phyloP scores from a whole-genome alignment of 2,113 vertebrate species.

The Cavia aperea region DNA sequence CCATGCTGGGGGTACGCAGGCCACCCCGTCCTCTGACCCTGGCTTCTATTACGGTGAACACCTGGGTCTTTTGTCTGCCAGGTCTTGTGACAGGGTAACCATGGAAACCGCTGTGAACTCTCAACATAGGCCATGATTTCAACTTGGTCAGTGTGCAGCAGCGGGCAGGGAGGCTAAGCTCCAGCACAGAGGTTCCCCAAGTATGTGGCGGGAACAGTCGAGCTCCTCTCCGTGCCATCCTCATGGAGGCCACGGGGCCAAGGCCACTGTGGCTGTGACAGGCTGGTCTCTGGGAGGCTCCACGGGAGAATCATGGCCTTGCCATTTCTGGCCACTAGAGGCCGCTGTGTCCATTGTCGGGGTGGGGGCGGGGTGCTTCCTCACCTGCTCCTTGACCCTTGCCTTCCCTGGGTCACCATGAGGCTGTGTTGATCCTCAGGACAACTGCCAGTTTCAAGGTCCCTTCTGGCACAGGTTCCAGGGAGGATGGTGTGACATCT shows the following conservation, averaged over 20 bases:
- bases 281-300: not conserved
- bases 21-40: not conserved
- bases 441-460: rapidly evolving
- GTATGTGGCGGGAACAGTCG: rapidly evolving
- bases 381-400: not conserved
- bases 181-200: rapidly evolving
- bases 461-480: not conserved
- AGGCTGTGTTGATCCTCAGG: not conserved
- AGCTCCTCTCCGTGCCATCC: not conserved
- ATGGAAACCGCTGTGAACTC: conserved; percentile 33
- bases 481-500: not conserved
- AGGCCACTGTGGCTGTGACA: not conserved
- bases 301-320: not conserved
- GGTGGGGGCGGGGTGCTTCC: not conserved
- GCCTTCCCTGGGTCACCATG: rapidly evolving
- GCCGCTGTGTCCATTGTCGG: rapidly evolving
- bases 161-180: not conserved
- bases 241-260: not conserved
- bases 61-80: conserved; percentile 27
- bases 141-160: not conserved
- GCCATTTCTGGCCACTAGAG: not conserved
- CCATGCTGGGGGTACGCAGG: rapidly evolving
- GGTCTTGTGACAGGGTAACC: conserved; percentile 22
- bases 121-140: conserved; percentile 45
- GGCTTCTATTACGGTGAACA: not conserved